Evolutionary conservation across 2,113 vertebrate genomes (phyloP).

Genomic region (Cryptomyrus ogoouensis): DNA sequence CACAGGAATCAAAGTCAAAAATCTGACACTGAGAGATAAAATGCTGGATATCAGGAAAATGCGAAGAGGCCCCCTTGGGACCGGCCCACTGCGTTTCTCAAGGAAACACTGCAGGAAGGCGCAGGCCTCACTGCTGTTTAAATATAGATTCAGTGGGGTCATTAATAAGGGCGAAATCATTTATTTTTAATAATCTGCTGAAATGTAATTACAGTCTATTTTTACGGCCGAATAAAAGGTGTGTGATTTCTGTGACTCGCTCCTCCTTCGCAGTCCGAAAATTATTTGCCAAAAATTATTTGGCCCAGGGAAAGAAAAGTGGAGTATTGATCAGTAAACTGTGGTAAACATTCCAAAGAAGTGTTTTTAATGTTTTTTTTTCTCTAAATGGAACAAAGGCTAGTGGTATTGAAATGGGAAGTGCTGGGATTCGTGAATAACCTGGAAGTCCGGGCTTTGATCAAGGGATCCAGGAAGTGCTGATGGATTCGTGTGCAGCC

Average conservation of each 20-base stretch:
- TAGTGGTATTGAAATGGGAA: neutral
- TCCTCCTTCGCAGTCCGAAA: neutral
- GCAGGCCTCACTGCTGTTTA: constrained; percentile 39
- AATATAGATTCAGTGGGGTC: constrained; percentile 48
- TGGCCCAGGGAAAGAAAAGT: neutral
- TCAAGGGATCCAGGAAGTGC: neutral
- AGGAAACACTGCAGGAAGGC: constrained; percentile 44
- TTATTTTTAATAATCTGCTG: constrained; percentile 72
- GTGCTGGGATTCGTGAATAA: neutral
- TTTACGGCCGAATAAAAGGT: constrained; percentile 53
- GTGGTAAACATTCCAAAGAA: neutral
- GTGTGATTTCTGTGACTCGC: constrained; percentile 39
- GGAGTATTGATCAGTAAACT: neutral
- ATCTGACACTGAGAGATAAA: neutral
- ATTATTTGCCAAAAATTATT: neutral
- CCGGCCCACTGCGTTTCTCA: constrained; percentile 30
- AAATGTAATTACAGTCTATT: constrained; percentile 75
- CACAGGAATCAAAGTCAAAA: neutral
- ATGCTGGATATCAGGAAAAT: neutral
- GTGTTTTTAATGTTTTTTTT: neutral
- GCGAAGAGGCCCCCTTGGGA: neutral
- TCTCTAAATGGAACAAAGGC: neutral
- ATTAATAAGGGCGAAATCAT: constrained; percentile 76
- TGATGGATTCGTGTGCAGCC: neutral
- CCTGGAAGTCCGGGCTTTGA: neutral